Conservation (phyloP, 2,888 invertebrate genomes). For the Branchellion lobata region DNA sequence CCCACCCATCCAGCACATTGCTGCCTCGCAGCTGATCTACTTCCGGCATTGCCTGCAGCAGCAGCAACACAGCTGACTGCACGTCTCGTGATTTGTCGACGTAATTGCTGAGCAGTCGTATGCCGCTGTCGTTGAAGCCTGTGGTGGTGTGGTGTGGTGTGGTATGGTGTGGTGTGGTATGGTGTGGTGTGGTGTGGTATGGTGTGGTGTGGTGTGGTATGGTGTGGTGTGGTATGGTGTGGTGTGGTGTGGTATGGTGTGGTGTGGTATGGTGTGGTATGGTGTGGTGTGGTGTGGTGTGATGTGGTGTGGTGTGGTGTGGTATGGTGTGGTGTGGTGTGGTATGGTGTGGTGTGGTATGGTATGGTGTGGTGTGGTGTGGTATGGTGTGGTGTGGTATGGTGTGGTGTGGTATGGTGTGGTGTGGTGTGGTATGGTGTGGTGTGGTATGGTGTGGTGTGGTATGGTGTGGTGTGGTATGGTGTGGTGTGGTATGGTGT, state of each 20-base stretch:
- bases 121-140: conserved; percentile 60
- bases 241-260: neutral
- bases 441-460: too few species aligned
- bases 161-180: too few species aligned
- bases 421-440: too few species aligned
- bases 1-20: neutral
- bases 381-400: conserved; percentile 52
- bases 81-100: conserved; percentile 84
- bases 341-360: neutral
- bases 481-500: too few species aligned
- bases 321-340: neutral
- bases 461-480: conserved; percentile 44
- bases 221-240: too few species aligned
- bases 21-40: neutral
- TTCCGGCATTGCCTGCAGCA: conserved; percentile 64
- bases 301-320: neutral
- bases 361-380: conserved; percentile 51
- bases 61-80: conserved; percentile 73
- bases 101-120: conserved; percentile 80
- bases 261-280: neutral
- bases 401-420: too few species aligned
- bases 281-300: neutral
- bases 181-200: too few species aligned
- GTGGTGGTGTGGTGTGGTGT: neutral
- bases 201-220: too few species aligned